Conservation (phyloP, 1,140 invertebrate species). For the Pogonognathellus flavescens region DNA sequence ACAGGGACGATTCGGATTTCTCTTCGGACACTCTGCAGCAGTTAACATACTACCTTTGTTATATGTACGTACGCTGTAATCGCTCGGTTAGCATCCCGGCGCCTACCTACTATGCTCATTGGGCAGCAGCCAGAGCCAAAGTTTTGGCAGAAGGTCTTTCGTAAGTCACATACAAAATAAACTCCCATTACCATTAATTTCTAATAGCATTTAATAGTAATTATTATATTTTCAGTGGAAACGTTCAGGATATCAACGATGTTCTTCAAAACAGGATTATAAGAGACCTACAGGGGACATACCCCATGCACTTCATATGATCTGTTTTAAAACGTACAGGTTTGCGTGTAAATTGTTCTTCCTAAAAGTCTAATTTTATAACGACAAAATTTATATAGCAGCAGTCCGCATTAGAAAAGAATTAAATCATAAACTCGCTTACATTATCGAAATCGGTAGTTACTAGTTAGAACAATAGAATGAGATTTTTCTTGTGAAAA, state of each 20-base stretch:
- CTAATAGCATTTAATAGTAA: neutral
- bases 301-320: slow-evolving; percentile 59
- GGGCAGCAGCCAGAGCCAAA: slow-evolving; percentile 82
- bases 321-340: neutral
- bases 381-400: no score
- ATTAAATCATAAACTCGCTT: no score
- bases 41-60: slow-evolving; percentile 88
- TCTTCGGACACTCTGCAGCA: slow-evolving; percentile 83
- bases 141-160: slow-evolving; percentile 47
- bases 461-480: no score
- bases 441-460: no score
- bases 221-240: slow-evolving; percentile 22
- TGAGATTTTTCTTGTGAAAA: no score
- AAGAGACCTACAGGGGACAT: neutral
- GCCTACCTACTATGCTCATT: slow-evolving; percentile 94
- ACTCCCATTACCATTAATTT: neutral
- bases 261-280: neutral
- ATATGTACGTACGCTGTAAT: slow-evolving; percentile 88
- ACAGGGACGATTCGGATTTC: slow-evolving; percentile 81
- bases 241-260: neutral
- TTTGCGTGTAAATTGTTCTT: no score
- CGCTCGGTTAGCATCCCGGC: slow-evolving; percentile 92
- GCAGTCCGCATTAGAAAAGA: no score
- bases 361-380: no score
- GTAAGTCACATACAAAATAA: neutral